Base-by-base conservation (phyloP, 2,888 invertebrate genomes). In the Lasius fuliginosus region DNA sequence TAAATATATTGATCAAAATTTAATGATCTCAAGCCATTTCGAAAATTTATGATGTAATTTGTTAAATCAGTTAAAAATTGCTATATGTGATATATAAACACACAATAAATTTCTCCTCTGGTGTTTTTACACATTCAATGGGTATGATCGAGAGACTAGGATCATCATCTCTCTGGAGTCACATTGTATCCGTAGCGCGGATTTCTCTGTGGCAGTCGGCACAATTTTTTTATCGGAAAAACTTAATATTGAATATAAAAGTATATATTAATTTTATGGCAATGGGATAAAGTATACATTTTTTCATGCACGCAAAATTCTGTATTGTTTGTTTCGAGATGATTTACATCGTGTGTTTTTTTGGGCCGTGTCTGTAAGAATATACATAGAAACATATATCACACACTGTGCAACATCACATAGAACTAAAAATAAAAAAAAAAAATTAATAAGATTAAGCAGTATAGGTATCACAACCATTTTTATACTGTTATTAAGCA, bases 401-500 rank as follows among this genome's bases (percentile, higher is more conserved):
- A 62, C 58, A 83, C 56, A 69, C 12, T 30, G 42, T 79, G 68
- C 68, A 71, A 74, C 64, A 85, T 74, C 85, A 77, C 74, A 83
- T 76, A 77, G 67, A 86, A 87, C n/a, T 68, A 77, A 77, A 40
- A 76, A n/a, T 77, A 30, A 56, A 71, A 42, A 81, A 81, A 40
- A 60, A 79, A 58, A 83, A 74, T 77, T 81, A 89, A 62, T 88
- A 85, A 84, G 82, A 75, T 83, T 71, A 85, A 84, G 76, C 82
- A 84, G 69, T 83, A 86, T 87, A 86, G 82, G 86, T 82, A 82
- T 82, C 84, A 89, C 83, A 65, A 86, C 62, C 84, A 75, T 87
- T 87, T 90, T 91, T 92, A 93, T 90, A 92, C 92, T 91, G 92
- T 93, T 93, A 92, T 88, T 85, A 85, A 84, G 85, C 91, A 90